These are phyloP conservation scores for Oryzias melastigma DNA, from an alignment of 2,113 vertebrate genomes.

Conservation along the genomic window DNA sequence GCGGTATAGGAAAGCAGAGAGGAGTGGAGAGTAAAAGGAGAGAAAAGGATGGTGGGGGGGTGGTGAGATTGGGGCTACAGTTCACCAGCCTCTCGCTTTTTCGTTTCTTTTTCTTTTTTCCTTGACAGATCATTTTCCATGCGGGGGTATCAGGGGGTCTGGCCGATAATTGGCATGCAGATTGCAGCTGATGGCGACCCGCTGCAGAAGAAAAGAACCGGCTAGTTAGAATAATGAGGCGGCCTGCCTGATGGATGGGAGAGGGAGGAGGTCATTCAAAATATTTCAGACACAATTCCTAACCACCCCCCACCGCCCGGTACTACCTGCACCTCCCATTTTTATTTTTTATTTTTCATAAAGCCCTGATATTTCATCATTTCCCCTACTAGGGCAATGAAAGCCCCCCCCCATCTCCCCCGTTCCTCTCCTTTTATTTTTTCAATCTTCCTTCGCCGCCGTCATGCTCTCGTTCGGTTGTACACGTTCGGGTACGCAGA, in stretches of 20 bases:
- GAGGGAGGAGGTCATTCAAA: slow-evolving; percentile 90
- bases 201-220: slow-evolving; percentile 87
- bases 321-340: slow-evolving; percentile 62
- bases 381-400: slow-evolving; percentile 54
- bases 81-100: slow-evolving; percentile 70
- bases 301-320: slow-evolving; percentile 37
- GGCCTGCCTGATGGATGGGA: slow-evolving; percentile 95
- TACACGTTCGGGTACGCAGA: slow-evolving; percentile 70
- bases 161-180: slow-evolving; percentile 99
- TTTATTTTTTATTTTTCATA: slow-evolving; percentile 77
- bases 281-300: slow-evolving; percentile 82
- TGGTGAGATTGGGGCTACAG: slow-evolving; percentile 76
- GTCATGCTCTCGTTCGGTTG: slow-evolving; percentile 29
- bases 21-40: slow-evolving; percentile 61
- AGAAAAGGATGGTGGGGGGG: slow-evolving; percentile 46
- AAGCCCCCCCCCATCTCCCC: slow-evolving; percentile 56
- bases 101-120: slow-evolving; percentile 53
- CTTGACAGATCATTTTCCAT: slow-evolving; percentile 99
- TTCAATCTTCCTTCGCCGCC: slow-evolving; percentile 8
- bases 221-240: slow-evolving; percentile 98
- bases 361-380: slow-evolving; percentile 84
- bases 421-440: slow-evolving; percentile 64
- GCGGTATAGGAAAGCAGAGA: slow-evolving; percentile 66
- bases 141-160: slow-evolving; percentile 97
- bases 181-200: slow-evolving; percentile 97